Evolutionary conservation across 1,140 invertebrate species (phyloP).

Genomic region (Bombyx mandarina): DNA sequence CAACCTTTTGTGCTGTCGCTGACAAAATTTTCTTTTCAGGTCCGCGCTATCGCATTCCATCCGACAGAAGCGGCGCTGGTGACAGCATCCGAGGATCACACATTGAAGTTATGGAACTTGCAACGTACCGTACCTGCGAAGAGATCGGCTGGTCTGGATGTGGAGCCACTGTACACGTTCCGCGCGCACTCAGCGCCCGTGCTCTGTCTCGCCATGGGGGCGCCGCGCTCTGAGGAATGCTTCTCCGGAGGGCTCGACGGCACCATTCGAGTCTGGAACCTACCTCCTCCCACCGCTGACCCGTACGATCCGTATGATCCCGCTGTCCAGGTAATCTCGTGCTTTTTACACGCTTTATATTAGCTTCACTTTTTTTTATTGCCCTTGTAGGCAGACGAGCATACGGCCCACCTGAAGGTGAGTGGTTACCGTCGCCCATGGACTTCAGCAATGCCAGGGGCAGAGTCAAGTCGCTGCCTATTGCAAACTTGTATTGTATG

Average conservation of each 20-base stretch:
- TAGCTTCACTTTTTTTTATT: no score
- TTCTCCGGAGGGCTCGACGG: conserved; percentile 96
- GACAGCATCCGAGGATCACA: conserved; percentile 98
- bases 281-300: conserved; percentile 96
- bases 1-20: not conserved
- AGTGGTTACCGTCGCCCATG: no score
- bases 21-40: conserved; percentile 47
- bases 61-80: conserved; percentile 96
- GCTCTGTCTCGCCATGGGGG: conserved; percentile 92
- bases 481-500: no score
- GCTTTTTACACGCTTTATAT: not conserved
- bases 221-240: conserved; percentile 92
- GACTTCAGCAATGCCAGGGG: no score
- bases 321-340: conserved; percentile 78
- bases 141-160: conserved; percentile 96
- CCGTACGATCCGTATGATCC: conserved; percentile 98
- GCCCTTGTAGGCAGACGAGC: no score
- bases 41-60: conserved; percentile 97
- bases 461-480: no score
- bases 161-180: conserved; percentile 99
- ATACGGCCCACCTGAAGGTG: no score
- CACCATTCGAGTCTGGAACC: conserved; percentile 95
- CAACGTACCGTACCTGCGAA: conserved; percentile 97
- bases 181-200: conserved; percentile 94
- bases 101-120: conserved; percentile 98